Evolutionary conservation across 1,140 invertebrate genomes (phyloP).

Genomic region (Drosophila orosa): DNA sequence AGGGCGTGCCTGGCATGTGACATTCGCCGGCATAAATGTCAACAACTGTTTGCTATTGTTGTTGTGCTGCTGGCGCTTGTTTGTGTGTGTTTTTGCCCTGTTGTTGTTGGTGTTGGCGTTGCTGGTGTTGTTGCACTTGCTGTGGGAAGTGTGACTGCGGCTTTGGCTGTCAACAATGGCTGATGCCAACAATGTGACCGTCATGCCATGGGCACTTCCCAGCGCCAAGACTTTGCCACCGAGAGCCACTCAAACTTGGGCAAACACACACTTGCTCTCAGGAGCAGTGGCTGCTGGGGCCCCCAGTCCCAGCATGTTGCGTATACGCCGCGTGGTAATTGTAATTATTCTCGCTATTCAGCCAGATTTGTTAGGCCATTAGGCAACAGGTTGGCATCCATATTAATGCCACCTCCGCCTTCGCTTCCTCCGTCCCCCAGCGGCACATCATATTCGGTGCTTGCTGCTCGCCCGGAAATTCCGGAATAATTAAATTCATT

Average conservation of each 20-base stretch:
- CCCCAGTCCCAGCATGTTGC: slow-evolving; percentile 27
- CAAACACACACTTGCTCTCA: slow-evolving; percentile 8
- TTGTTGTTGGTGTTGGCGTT: slow-evolving; percentile 31
- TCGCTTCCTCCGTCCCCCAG: slow-evolving; percentile 8
- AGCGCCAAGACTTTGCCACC: slow-evolving; percentile 59
- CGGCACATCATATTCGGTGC: slow-evolving; percentile 23
- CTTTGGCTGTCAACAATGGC: slow-evolving; percentile 71
- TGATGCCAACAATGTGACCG: slow-evolving; percentile 75
- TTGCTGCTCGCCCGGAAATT: slow-evolving; percentile 25
- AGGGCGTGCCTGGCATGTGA: slow-evolving; percentile 64
- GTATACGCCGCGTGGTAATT: slow-evolving; percentile 61
- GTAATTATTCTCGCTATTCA: slow-evolving; percentile 57
- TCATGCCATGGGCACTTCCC: slow-evolving; percentile 56
- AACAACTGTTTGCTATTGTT: slow-evolving; percentile 65
- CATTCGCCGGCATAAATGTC: slow-evolving; percentile 79
- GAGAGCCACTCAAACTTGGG: slow-evolving; percentile 70
- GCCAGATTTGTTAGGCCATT: slow-evolving; percentile 52
- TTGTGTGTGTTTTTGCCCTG: slow-evolving; percentile 25
- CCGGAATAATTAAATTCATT: slow-evolving; percentile 75
- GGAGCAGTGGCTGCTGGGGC: neutral
- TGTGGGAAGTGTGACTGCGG: slow-evolving; percentile 65
- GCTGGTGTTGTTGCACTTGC: slow-evolving; percentile 23
- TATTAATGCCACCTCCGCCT: slow-evolving; percentile 38
- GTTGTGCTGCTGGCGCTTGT: slow-evolving; percentile 32
- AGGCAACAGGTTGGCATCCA: slow-evolving; percentile 58